These are phyloP conservation scores for Dendrocopos noguchii DNA, from an alignment of 2,113 vertebrate genomes.

Conservation along the genomic window DNA sequence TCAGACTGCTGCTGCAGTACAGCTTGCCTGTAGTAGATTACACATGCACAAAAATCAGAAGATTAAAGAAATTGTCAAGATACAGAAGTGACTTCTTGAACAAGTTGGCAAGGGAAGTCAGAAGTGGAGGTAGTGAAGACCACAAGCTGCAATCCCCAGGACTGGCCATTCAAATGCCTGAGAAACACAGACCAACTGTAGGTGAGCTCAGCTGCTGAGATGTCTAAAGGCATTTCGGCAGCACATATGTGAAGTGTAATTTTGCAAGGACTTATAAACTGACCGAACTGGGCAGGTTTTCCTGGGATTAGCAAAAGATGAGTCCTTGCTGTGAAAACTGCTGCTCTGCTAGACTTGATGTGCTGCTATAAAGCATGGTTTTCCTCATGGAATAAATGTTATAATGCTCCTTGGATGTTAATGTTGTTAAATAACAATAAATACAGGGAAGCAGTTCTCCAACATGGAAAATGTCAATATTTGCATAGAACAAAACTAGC, in stretches of 20 bases:
- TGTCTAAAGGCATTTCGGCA: slow-evolving; percentile 53
- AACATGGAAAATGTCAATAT: slow-evolving; percentile 43
- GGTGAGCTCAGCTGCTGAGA: slow-evolving; percentile 9
- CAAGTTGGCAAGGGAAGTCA: not conserved
- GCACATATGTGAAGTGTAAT: slow-evolving; percentile 29
- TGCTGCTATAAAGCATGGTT: not conserved
- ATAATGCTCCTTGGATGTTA: slow-evolving; percentile 44
- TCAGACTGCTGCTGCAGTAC: slow-evolving; percentile 17
- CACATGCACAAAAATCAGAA: not conserved
- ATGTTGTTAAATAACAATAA: slow-evolving; percentile 39
- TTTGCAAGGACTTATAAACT: slow-evolving; percentile 60
- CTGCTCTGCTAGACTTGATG: slow-evolving; percentile 4
- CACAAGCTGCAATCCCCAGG: not conserved
- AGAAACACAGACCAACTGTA: not conserved
- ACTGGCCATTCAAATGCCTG: slow-evolving; percentile 15
- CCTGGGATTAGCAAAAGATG: slow-evolving; percentile 3
- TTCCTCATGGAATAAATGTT: slow-evolving; percentile 56
- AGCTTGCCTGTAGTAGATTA: not conserved
- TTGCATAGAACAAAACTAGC: not conserved
- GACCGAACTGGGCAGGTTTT: slow-evolving; percentile 49
- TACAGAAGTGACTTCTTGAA: not conserved
- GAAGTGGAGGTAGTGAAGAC: not conserved
- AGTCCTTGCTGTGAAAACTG: slow-evolving; percentile 17
- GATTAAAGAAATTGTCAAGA: not conserved
- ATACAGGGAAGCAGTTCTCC: not conserved